Percentiles rank a stretch among this genome's conserved stretches.
These are phyloP conservation scores for Sinocyclocheilus maitianheensis DNA, from an alignment of 2,113 vertebrate genomes.

Conservation along the genomic window DNA sequence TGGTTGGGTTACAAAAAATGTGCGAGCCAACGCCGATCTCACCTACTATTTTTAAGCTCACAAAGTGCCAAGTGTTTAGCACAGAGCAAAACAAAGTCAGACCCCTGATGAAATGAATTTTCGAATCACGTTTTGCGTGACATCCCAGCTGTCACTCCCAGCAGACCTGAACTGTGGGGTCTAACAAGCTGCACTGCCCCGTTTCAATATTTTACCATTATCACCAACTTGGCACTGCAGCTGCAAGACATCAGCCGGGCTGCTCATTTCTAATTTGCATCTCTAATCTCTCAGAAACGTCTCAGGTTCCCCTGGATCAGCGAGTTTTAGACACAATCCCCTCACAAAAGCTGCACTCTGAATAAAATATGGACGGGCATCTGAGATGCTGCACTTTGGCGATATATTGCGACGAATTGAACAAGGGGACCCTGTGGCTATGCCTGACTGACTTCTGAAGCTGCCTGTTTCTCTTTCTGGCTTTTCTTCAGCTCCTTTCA, in stretches of 20 bases:
- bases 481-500: slow-evolving; percentile 54
- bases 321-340: slow-evolving; percentile 37
- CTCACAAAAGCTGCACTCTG: slow-evolving; percentile 33
- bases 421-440: slow-evolving; percentile 34
- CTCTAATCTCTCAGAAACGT: slow-evolving; percentile 45
- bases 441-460: slow-evolving; percentile 5
- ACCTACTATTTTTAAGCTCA: not conserved
- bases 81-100: not conserved
- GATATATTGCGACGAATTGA: slow-evolving; percentile 47
- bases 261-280: slow-evolving; percentile 45
- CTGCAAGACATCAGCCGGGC: slow-evolving; percentile 1
- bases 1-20: not conserved
- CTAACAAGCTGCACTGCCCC: slow-evolving; percentile 53
- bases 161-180: slow-evolving; percentile 34
- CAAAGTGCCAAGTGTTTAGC: not conserved
- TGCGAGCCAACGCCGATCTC: not conserved
- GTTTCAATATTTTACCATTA: slow-evolving; percentile 28
- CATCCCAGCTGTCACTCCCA: not conserved
- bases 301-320: slow-evolving; percentile 52
- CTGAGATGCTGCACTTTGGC: slow-evolving; percentile 32
- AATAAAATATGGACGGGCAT: slow-evolving; percentile 52
- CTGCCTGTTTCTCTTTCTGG: slow-evolving; percentile 30
- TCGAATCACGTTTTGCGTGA: not conserved
- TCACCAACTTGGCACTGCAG: not conserved
- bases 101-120: not conserved